Percentiles rank a stretch among this genome's conserved stretches.
Evolutionary conservation across 2,113 vertebrate species (phyloP).

Genomic region (Clupea harengus): DNA sequence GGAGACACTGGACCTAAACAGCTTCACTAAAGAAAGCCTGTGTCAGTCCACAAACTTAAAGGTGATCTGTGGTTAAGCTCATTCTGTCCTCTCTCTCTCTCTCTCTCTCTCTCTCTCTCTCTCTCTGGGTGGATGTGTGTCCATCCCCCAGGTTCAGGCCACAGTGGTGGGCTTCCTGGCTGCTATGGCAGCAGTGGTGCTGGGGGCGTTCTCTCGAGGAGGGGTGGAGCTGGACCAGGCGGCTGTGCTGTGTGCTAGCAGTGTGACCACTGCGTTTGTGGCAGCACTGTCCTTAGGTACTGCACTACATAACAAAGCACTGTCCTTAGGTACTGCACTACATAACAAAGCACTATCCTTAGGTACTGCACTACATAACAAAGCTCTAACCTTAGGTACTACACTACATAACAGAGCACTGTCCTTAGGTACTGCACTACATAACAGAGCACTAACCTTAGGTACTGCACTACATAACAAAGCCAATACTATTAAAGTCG

Average conservation of each 20-base stretch:
- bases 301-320: neutral
- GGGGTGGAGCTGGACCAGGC: conserved; percentile 80
- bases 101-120: neutral
- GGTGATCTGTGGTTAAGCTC: neutral
- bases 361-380: neutral
- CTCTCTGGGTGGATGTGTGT: neutral
- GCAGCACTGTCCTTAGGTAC: conserved; percentile 86
- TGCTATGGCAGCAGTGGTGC: conserved; percentile 81
- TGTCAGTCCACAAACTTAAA: neutral
- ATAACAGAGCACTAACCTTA: no score
- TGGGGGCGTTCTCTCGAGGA: conserved; percentile 81
- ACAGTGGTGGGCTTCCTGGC: conserved; percentile 92
- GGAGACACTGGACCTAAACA: neutral
- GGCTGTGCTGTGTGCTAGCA: conserved; percentile 88
- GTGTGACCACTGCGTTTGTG: conserved; percentile 85
- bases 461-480: neutral
- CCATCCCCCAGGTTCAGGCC: conserved; percentile 82
- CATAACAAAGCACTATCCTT: neutral
- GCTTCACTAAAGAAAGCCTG: neutral
- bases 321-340: neutral
- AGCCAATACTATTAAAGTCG: neutral
- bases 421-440: no score
- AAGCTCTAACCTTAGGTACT: neutral
- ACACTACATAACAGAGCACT: neutral
- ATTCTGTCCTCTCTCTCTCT: neutral